These are phyloP conservation scores for Selenia dentaria DNA, from an alignment of 2,888 invertebrate genomes.

Conservation along the genomic window DNA sequence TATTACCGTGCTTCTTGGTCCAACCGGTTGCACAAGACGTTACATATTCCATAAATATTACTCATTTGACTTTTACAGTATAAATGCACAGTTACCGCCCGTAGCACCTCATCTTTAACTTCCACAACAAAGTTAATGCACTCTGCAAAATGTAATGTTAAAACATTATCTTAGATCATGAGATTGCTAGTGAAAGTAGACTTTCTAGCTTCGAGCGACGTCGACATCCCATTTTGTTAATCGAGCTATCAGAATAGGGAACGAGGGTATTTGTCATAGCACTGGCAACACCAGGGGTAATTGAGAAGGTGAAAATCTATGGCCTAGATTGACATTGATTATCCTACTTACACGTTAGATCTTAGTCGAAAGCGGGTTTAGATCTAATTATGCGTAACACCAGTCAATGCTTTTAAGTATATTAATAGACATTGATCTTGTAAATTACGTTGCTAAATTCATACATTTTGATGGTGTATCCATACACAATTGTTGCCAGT, in stretches of 20 bases:
- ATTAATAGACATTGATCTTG: no score
- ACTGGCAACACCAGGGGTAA: not conserved
- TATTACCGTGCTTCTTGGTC: no score
- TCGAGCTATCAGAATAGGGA: constrained; percentile 38
- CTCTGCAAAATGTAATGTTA: constrained; percentile 35
- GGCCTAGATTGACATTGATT: not conserved
- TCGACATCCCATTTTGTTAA: constrained; percentile 48
- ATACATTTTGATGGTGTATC: no score
- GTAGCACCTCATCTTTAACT: constrained; percentile 1
- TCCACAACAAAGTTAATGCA: constrained; percentile 23
- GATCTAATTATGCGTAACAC: no score
- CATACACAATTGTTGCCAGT: no score
- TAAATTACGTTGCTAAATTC: no score
- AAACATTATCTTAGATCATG: constrained; percentile 38
- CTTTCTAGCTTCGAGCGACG: constrained; percentile 41
- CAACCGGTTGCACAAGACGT: no score
- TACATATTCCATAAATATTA: no score
- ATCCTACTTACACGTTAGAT: no score
- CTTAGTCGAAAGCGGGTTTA: no score
- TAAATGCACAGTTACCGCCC: constrained; percentile 2
- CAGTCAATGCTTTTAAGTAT: no score
- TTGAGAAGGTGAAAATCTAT: not conserved
- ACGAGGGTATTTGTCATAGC: constrained; percentile 32
- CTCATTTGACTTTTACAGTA: not conserved
- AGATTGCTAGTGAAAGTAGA: constrained; percentile 40